Percentiles rank a stretch among this genome's conserved stretches.
Evolutionary conservation across 2,113 vertebrate species (phyloP).

Genomic region (Chloropsis hardwickii): DNA sequence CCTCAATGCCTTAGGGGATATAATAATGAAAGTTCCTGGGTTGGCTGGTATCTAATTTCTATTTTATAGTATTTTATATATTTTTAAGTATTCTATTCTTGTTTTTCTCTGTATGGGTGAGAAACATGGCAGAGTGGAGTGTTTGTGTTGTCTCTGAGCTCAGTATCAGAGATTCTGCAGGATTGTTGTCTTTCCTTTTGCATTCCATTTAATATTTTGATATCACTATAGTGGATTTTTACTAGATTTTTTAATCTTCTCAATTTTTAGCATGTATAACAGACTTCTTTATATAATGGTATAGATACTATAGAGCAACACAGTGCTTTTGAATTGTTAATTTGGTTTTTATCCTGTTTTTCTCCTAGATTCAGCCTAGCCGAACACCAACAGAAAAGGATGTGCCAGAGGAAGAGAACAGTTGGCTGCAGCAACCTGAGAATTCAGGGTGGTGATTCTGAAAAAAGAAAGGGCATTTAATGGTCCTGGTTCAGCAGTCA

Average conservation of each 20-base stretch:
- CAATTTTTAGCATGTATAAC: neutral
- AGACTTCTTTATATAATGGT: neutral
- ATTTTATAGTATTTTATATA: neutral
- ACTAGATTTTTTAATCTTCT: neutral
- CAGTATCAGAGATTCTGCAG: neutral
- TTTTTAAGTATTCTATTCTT: neutral
- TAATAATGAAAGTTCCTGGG: neutral
- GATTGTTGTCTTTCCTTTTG: neutral
- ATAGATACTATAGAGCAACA: neutral
- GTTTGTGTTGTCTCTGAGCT: neutral
- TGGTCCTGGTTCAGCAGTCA: neutral
- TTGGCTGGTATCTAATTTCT: neutral
- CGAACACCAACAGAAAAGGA: neutral
- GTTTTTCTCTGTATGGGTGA: neutral
- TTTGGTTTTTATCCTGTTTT: neutral
- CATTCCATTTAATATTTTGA: neutral
- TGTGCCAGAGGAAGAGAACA: neutral
- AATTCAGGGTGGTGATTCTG: neutral
- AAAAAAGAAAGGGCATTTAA: neutral
- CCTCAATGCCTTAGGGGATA: neutral
- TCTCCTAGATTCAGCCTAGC: slow-evolving; percentile 58
- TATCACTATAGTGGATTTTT: neutral
- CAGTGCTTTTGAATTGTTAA: neutral
- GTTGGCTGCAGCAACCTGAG: neutral
- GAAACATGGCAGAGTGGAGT: neutral